Evolutionary conservation across 2,888 invertebrate genomes (phyloP).

Genomic region (Polydrusus pterygomalis): DNA sequence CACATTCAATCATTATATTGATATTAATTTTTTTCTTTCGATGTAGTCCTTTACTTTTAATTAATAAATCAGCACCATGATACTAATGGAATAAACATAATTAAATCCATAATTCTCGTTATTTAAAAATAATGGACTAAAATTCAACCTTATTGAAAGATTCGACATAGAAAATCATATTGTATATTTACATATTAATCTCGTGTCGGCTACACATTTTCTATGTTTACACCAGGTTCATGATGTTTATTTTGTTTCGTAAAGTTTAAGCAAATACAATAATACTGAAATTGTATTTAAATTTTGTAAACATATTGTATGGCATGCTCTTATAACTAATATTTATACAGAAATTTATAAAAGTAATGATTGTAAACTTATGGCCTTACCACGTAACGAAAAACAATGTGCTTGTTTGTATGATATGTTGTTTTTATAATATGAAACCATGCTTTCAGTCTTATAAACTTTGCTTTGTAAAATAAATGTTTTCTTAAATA

Average conservation of each 20-base stretch:
- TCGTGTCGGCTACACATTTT: conserved; percentile 46
- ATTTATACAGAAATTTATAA: conserved; percentile 47
- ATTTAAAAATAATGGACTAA: conserved; percentile 34
- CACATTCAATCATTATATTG: no score
- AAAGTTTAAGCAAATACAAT: conserved; percentile 50
- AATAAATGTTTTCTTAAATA: conserved; percentile 32
- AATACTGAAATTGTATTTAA: conserved; percentile 50
- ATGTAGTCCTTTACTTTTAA: not conserved
- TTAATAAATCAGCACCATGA: not conserved
- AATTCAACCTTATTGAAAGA: conserved; percentile 35
- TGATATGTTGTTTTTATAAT: conserved; percentile 30
- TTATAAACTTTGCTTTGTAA: conserved; percentile 21
- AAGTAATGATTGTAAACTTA: conserved; percentile 41
- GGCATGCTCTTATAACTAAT: conserved; percentile 45
- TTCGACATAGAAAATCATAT: conserved; percentile 39
- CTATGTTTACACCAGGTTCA: conserved; percentile 39
- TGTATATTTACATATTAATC: conserved; percentile 48
- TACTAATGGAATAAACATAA: conserved; percentile 17
- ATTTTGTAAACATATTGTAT: conserved; percentile 41
- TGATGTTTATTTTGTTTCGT: conserved; percentile 49
- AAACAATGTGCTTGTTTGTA: conserved; percentile 32
- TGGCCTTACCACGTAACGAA: conserved; percentile 5
- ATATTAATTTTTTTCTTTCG: not conserved
- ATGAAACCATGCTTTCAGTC: not conserved
- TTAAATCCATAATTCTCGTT: conserved; percentile 22